phyloP scores from a whole-genome alignment of 2,888 invertebrate species.

The Gastracanthus pulcherrimus region DNA sequence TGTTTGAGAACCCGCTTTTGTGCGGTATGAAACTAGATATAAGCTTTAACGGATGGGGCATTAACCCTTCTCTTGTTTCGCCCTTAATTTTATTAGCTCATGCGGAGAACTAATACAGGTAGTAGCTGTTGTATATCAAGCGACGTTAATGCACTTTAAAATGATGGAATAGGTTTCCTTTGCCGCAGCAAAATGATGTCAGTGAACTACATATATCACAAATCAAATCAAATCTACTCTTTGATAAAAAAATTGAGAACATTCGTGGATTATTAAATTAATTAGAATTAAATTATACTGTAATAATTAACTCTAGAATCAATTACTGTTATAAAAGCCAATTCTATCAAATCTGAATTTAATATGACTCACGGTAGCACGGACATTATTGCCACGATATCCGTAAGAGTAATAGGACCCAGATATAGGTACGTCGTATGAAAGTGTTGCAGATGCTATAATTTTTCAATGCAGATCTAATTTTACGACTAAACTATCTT shows the following conservation, averaged over 20 bases:
- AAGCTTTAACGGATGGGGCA: constrained; percentile 4
- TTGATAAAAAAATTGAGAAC: too few relatives aligned
- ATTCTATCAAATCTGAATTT: too few relatives aligned
- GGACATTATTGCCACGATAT: too few relatives aligned
- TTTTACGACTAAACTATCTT: not conserved
- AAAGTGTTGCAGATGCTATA: too few relatives aligned
- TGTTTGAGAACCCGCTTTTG: not conserved
- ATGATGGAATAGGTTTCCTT: not conserved
- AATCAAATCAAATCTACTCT: not conserved
- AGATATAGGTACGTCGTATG: too few relatives aligned
- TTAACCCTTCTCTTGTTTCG: constrained; percentile 39
- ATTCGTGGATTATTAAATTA: too few relatives aligned
- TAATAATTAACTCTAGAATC: too few relatives aligned
- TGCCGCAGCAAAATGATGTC: not conserved
- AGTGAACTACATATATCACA: not conserved
- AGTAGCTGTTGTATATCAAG: not conserved
- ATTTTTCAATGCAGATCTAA: not conserved
- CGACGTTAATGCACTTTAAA: constrained; percentile 20
- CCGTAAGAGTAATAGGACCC: too few relatives aligned
- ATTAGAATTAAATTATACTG: too few relatives aligned
- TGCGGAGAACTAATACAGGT: not conserved
- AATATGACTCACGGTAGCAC: too few relatives aligned
- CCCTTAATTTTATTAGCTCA: constrained; percentile 37
- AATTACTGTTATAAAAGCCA: too few relatives aligned
- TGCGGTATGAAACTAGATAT: not conserved